These are phyloP conservation scores for Alethe diademata DNA, from an alignment of 2,113 vertebrate species.

Conservation along the genomic window DNA sequence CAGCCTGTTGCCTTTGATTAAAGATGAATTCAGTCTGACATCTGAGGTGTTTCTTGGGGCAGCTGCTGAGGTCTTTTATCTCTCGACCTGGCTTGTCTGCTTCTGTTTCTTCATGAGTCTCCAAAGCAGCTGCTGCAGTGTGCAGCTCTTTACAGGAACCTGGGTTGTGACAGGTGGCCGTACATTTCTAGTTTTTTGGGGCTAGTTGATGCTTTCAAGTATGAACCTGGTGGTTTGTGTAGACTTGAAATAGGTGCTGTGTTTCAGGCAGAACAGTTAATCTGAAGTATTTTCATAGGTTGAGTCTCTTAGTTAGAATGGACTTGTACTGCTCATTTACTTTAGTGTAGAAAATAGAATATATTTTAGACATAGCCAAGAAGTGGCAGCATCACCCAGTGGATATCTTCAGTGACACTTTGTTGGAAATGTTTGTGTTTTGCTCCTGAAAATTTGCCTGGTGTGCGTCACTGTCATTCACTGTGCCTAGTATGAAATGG, in stretches of 20 bases:
- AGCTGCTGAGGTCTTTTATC: not conserved
- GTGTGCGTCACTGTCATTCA: not conserved
- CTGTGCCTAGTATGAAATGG: not conserved
- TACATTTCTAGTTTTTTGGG: not conserved
- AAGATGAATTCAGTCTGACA: not conserved
- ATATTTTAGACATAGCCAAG: not conserved
- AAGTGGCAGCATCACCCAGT: not conserved
- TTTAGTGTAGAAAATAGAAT: not conserved
- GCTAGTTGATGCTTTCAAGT: not conserved
- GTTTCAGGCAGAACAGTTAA: not conserved
- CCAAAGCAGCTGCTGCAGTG: not conserved
- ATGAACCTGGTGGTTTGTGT: not conserved
- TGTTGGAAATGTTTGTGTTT: not conserved
- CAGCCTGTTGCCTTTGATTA: not conserved
- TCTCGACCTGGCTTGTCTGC: not conserved
- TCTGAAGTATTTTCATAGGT: not conserved
- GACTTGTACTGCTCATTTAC: not conserved
- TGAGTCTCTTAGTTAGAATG: not conserved
- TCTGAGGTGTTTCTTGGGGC: not conserved
- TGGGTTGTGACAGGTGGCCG: not conserved
- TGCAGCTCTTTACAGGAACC: not conserved
- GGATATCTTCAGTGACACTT: not conserved
- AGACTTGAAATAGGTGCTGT: not conserved
- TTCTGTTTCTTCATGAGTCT: fast-evolving
- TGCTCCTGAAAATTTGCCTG: not conserved